A percentile compares a stretch with the other conserved stretches of the same genome.
Evolutionary conservation across 2,113 vertebrate genomes (phyloP).

Genomic region (Paralichthys olivaceus): DNA sequence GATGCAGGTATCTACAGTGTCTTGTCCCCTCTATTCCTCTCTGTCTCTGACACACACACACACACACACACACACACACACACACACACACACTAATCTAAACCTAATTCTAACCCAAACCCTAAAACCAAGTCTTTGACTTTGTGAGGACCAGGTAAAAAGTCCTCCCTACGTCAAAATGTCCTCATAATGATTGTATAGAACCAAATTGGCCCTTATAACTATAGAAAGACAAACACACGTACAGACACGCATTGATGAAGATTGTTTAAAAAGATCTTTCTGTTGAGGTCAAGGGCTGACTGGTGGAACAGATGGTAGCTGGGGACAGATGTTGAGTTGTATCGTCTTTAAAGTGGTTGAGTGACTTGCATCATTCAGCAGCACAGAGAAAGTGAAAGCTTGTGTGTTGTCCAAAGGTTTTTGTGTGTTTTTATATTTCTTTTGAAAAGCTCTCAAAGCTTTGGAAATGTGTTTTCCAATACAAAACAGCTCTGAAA

Average conservation of each 20-base stretch:
- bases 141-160: too few species aligned
- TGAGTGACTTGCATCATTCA: conserved; percentile 50
- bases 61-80: conserved; percentile 33
- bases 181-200: too few species aligned
- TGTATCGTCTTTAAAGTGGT: conserved; percentile 42
- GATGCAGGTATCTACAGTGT: background rate
- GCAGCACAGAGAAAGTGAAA: conserved; percentile 24
- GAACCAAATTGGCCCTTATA: conserved; percentile 22
- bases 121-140: too few species aligned
- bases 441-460: background rate
- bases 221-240: too few species aligned
- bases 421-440: conserved; percentile 5
- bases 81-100: too few species aligned
- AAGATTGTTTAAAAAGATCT: conserved; percentile 47
- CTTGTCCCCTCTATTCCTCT: conserved; percentile 4
- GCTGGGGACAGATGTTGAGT: conserved; percentile 52
- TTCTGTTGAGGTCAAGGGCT: conserved; percentile 38
- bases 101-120: too few species aligned
- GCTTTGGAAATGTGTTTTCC: background rate
- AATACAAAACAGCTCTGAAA: background rate
- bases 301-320: conserved; percentile 51
- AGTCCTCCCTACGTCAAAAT: too few species aligned
- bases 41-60: conserved; percentile 27
- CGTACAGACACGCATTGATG: conserved; percentile 11
- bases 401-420: conserved; percentile 2